A percentile compares a stretch with the other conserved stretches of the same genome.
phyloP scores from a whole-genome alignment of 2,797 vertebrate genomes.

The Emys orbicularis region DNA sequence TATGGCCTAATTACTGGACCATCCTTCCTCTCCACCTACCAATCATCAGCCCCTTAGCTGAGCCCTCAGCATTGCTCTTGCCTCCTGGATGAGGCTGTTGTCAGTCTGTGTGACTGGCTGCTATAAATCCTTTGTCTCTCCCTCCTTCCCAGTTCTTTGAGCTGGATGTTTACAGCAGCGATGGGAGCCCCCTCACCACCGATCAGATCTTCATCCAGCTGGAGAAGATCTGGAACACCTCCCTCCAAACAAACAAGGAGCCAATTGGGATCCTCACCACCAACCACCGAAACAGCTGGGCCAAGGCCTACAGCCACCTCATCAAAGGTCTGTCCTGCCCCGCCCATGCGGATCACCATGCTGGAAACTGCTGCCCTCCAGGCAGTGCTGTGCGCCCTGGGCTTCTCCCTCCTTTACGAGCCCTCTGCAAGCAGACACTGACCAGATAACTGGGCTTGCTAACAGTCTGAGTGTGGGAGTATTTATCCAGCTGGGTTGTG shows the following conservation, averaged over 20 bases:
- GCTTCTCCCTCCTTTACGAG: background rate
- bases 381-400: fast-evolving
- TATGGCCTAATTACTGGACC: background rate
- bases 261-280: conserved; percentile 96
- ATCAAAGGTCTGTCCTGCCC: conserved; percentile 87
- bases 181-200: conserved; percentile 89
- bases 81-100: background rate
- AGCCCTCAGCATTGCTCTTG: background rate
- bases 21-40: background rate
- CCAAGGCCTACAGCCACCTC: conserved; percentile 95
- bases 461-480: background rate
- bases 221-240: conserved; percentile 99
- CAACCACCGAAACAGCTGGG: conserved; percentile 98
- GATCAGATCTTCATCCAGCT: conserved; percentile 95
- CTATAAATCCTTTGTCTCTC: background rate
- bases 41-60: background rate
- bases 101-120: background rate
- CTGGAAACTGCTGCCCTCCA: background rate
- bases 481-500: background rate
- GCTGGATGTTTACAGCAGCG: conserved; percentile 95
- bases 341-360: fast-evolving
- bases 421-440: background rate
- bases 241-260: conserved; percentile 97
- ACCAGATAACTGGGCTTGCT: background rate
- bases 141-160: conserved; percentile 89